A percentile compares a stretch with the other conserved stretches of the same genome.
These are phyloP conservation scores for Peromyscus maniculatus DNA, from an alignment of 2,113 vertebrate species.

Conservation along the genomic window DNA sequence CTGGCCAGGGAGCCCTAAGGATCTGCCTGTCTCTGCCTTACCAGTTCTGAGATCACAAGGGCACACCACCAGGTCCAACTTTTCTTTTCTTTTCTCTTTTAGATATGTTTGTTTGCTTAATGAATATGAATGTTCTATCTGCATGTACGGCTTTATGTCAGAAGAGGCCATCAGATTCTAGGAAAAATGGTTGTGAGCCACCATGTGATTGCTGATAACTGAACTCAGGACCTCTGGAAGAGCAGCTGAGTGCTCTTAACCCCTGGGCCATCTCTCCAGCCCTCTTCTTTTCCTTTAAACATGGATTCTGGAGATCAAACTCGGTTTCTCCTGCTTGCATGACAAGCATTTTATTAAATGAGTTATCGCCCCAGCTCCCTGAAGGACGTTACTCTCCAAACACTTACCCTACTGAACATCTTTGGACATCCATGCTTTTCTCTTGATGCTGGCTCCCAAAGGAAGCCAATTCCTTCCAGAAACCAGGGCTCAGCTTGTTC, in stretches of 20 bases:
- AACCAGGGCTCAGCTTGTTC: fast-evolving
- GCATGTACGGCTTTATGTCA: not conserved
- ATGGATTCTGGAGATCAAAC: not conserved
- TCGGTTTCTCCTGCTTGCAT: not conserved
- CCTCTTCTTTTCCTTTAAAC: not conserved
- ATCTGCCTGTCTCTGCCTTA: not conserved
- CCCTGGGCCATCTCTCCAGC: not conserved
- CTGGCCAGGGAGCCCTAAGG: not conserved
- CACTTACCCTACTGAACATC: fast-evolving
- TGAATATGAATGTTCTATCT: not conserved
- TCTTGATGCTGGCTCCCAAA: fast-evolving
- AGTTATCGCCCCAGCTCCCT: not conserved
- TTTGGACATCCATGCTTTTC: too few species aligned
- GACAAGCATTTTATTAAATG: not conserved
- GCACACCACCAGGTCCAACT: not conserved
- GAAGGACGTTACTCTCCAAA: not conserved
- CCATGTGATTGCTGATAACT: not conserved
- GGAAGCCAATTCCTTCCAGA: not conserved
- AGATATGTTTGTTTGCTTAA: not conserved
- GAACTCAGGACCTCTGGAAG: not conserved
- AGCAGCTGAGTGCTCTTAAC: not conserved
- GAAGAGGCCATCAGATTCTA: not conserved
- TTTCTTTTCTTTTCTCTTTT: not conserved
- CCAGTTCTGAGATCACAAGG: not conserved
- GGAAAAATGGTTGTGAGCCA: not conserved